Base-by-base conservation (phyloP, 2,888 invertebrate genomes). In the Hypsopygia costalis region DNA sequence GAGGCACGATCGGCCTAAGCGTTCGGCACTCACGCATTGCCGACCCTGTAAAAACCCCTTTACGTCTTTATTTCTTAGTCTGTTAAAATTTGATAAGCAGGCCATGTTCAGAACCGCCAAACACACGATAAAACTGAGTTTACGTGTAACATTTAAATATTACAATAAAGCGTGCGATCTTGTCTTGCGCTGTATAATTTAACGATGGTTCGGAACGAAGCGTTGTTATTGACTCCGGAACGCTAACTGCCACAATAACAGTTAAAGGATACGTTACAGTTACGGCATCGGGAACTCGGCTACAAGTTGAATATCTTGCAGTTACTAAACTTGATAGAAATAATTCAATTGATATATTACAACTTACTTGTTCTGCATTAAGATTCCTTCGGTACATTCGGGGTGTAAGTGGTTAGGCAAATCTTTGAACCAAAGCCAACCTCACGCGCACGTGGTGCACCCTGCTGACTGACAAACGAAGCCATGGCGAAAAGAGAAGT, bases 171-270 rank as follows among this genome's bases (percentile, higher is more conserved):
- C 31, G 34, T 29, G 7, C 28, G 36, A 32, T 28, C 41, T 36
- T 36, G 44, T 47, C 32, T 43, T 25, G 22, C 34, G 41, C 40
- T 43, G 44, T 52, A 52, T 47, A 53, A 53, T 50, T 49, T 53
- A 44, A 53, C 30, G 36, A 36, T 6, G 36, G 45, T 25, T 25
- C 25, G 25, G 25, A 25, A 25, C 25, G 25, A 6, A 25, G 25
- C 61, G 50, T 52, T 51, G 59, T 52, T 62, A 61, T 62, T 58
- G 65, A 55, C 52, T 59, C 44, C 48, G 52, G 50, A 48, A 49
- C 61, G 58, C 63, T 64, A 69, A 69, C 66, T 54, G 59, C 58
- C 52, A 62, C 68, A 62, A 60, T 62, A 55, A 62, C 57, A 52
- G 68, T 64, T 53, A 62, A 25, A 25, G 25, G 25, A 25, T 25